Percentiles rank a stretch among this genome's conserved stretches.
Evolutionary conservation across 2,888 invertebrate species (phyloP).

Genomic region (Bhutanitis thaidina): DNA sequence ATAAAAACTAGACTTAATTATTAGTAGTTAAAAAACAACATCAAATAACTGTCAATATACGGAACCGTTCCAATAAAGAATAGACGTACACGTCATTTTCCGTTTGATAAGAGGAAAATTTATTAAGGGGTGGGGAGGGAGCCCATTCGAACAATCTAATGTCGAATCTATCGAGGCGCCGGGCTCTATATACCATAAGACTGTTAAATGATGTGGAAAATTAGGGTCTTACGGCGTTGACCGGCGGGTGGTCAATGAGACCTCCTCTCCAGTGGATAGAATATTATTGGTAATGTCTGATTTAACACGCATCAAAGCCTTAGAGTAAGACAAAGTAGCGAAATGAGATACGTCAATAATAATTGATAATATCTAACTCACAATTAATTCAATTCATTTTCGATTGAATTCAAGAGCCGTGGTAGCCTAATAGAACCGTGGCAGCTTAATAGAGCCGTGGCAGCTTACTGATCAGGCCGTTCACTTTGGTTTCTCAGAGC

Average conservation of each 20-base stretch:
- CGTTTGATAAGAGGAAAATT: conserved; percentile 46
- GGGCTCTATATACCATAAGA: conserved; percentile 59
- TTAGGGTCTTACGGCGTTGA: conserved; percentile 63
- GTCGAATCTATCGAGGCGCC: conserved; percentile 71
- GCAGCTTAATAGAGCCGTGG: no score
- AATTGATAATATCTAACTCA: no score
- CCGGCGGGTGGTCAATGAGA: conserved; percentile 45
- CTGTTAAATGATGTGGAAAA: conserved; percentile 73
- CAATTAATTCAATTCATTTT: no score
- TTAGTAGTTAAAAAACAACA: no score
- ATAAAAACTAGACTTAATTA: no score
- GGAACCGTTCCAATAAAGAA: conserved; percentile 13
- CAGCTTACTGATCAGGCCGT: no score
- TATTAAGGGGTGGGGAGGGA: conserved; percentile 49
- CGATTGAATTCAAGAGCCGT: no score
- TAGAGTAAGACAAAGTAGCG: neutral
- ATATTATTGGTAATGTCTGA: conserved; percentile 15
- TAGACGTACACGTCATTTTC: conserved; percentile 20
- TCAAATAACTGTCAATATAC: neutral
- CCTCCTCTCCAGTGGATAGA: conserved; percentile 22
- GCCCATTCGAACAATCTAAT: conserved; percentile 57
- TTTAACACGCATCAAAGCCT: conserved; percentile 13
- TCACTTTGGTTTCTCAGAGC: no score
- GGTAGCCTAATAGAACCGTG: no score
- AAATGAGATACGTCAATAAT: no score